phyloP scores from a whole-genome alignment of 2,113 vertebrate genomes.

The Phodopus roborovskii region DNA sequence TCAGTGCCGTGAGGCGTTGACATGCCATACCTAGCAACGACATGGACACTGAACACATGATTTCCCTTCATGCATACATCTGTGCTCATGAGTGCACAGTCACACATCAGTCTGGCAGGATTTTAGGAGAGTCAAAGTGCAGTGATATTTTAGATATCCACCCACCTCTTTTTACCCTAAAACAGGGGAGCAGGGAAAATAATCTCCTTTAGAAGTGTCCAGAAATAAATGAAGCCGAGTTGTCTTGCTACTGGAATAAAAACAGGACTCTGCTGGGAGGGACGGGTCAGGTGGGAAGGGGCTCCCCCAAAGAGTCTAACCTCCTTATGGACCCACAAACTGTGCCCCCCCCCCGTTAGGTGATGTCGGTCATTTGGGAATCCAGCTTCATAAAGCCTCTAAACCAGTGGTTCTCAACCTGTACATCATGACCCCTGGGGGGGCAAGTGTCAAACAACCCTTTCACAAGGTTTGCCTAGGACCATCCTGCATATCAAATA shows the following conservation, averaged over 20 bases:
- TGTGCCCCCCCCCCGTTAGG: too few species aligned
- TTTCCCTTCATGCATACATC: neutral
- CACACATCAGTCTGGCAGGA: neutral
- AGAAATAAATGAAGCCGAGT: neutral
- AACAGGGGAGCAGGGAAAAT: neutral
- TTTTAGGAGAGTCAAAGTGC: neutral
- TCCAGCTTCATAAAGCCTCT: neutral
- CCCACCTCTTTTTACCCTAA: neutral
- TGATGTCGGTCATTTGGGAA: neutral
- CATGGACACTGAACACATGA: neutral
- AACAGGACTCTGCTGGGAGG: neutral
- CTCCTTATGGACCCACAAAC: neutral
- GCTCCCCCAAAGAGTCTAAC: neutral
- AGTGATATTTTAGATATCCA: neutral
- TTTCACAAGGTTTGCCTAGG: too few species aligned
- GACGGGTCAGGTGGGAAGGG: neutral
- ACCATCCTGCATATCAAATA: neutral
- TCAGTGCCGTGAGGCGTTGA: neutral
- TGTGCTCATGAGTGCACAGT: accelerated
- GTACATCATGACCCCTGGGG: too few species aligned
- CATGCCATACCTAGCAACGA: accelerated
- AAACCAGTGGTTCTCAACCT: neutral
- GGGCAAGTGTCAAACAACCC: neutral
- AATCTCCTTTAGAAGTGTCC: neutral
- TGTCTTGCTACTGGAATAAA: neutral